phyloP scores from a whole-genome alignment of 2,888 invertebrate genomes.

The Augochlorella aurata region DNA sequence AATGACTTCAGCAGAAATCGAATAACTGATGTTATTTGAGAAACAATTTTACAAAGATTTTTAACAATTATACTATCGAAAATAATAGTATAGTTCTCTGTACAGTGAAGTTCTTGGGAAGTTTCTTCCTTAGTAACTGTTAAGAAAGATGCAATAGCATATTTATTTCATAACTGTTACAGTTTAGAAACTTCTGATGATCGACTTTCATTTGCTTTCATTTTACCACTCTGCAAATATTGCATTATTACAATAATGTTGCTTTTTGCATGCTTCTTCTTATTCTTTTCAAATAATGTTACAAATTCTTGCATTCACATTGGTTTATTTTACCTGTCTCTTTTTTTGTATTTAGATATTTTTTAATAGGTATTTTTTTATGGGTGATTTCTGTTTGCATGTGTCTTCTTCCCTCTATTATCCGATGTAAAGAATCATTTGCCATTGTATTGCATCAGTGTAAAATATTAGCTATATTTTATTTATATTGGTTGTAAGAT shows the following conservation, averaged over 20 bases:
- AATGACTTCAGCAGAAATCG: slow-evolving; percentile 1
- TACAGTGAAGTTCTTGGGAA: slow-evolving; percentile 8
- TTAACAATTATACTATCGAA: neutral
- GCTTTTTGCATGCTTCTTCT: neutral
- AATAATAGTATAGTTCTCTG: neutral
- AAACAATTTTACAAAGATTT: slow-evolving; percentile 8
- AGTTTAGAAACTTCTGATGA: slow-evolving; percentile 18
- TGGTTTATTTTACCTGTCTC: neutral
- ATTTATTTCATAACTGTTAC: slow-evolving; percentile 17
- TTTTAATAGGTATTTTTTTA: neutral
- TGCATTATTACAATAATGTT: neutral
- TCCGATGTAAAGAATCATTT: neutral
- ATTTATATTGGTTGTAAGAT: slow-evolving; percentile 16
- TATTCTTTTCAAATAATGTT: neutral
- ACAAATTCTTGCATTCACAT: neutral
- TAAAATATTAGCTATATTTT: slow-evolving; percentile 11
- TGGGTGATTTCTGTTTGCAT: slow-evolving; percentile 8
- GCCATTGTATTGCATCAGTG: slow-evolving; percentile 2
- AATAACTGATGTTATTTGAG: slow-evolving; percentile 11
- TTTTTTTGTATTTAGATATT: neutral
- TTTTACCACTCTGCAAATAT: neutral
- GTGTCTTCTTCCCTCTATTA: neutral
- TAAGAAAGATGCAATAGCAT: neutral
- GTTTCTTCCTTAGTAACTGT: neutral
- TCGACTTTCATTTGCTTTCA: neutral